Base-by-base conservation (phyloP, 2,797 vertebrate species). In the Gymnoscopelus microlampas region DNA sequence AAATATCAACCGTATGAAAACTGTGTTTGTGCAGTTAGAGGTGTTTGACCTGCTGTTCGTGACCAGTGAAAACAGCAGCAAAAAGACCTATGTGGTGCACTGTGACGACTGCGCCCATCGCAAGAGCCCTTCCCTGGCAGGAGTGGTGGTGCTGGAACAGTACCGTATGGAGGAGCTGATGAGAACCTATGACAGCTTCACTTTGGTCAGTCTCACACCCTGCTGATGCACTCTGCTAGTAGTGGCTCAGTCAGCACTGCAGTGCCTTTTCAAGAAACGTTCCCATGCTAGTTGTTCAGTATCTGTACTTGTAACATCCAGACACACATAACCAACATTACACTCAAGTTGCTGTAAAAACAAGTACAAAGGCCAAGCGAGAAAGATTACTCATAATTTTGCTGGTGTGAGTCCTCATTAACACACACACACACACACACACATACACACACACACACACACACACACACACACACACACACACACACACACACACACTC, bases 131-230 rank as follows among this genome's bases (percentile, higher is more conserved):
- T 81, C 72, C 44, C 83, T 95, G 44, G 87, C 81, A 3, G 91
- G 89, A 8, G 92, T 95, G 19, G 91, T 95, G 66, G 92, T 96
- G 44, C 89, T 96, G 9, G 94, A 95, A 80, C 95, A 96, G 86
- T 94, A 95, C 83, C 92, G 90, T 70, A 91, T 93, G 0, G 94
- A 95, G 74, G 95, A 96, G 72, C 90, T 96, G 66, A 94, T 94
- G 66, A 94, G 80, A 75, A 94, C 90, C 65, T 98, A 97, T 2
- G 96, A 98, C 85, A 91, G 79, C 90, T 97, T 98, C 89, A 92
- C 82, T 62, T 89, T 97, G 95, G 97, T 98, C 78, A 93, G 95
- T 81, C 48, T 71, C 29, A 55, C 70, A 69, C 66, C 35, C 47
- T 65, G 2, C 23, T 63, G 12, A 53, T 13, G 1, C 19, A 47